phyloP scores from a whole-genome alignment of 2,888 invertebrate species.

The Atherix ibis region DNA sequence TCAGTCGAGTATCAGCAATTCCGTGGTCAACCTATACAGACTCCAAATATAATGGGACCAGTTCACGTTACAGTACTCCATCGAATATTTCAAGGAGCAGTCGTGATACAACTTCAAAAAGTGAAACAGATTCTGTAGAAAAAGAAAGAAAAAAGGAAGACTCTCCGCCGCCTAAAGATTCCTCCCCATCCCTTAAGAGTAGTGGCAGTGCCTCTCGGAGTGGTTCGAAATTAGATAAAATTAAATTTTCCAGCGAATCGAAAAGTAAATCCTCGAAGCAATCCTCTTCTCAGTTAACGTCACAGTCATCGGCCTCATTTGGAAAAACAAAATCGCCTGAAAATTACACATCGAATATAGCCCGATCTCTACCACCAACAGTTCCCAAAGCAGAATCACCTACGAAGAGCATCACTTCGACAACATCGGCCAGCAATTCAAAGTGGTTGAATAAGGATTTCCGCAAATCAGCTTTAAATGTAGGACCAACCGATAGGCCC shows the following conservation, averaged over 20 bases:
- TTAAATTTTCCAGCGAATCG: conserved; percentile 4
- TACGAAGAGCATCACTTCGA: conserved; percentile 20
- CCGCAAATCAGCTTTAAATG: conserved; percentile 56
- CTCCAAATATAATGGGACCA: conserved; percentile 26
- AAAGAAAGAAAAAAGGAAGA: conserved; percentile 14
- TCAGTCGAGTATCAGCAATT: conserved; percentile 35
- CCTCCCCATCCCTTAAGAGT: conserved; percentile 8
- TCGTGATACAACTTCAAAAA: conserved; percentile 9
- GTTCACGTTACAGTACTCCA: conserved; percentile 10
- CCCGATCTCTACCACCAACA: conserved; percentile 18
- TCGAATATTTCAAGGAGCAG: conserved; percentile 14
- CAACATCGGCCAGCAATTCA: conserved; percentile 33
- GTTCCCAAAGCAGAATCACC: conserved; percentile 28
- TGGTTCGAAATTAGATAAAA: conserved; percentile 3
- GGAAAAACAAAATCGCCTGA: no score
- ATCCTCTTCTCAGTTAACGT: conserved; percentile 16
- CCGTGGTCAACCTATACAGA: conserved; percentile 48
- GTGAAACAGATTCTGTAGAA: conserved; percentile 13
- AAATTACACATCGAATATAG: no score
- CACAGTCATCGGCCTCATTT: neutral
- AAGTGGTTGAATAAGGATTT: conserved; percentile 52
- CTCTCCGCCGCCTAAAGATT: neutral
- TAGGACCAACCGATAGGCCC: conserved; percentile 35
- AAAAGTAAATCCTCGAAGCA: conserved; percentile 15
- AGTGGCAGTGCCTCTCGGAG: conserved; percentile 7